Conservation (phyloP, 2,888 invertebrate species). For the Macrosoma leucophasiata region DNA sequence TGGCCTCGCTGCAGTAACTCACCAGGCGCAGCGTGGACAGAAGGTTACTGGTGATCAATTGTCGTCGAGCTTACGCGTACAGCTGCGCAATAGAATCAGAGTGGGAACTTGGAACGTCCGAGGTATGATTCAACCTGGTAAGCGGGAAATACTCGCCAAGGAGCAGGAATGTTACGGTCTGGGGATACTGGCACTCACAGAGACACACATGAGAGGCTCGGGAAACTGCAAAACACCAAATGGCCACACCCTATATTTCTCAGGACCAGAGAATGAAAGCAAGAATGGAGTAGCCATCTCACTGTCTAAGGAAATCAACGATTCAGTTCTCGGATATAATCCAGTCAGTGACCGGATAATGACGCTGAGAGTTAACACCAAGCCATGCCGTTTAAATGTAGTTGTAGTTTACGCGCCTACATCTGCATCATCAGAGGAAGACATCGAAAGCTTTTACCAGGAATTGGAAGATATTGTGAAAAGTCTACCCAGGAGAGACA, state of each 20-base stretch:
- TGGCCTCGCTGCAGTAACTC: constrained; percentile 16
- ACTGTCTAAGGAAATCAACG: neutral
- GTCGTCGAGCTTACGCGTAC: too few species aligned
- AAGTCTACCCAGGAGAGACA: constrained; percentile 1
- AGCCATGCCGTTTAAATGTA: constrained; percentile 4
- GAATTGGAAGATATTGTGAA: constrained; percentile 2
- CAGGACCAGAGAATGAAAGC: constrained; percentile 8
- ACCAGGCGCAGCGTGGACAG: too few species aligned
- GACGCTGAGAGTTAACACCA: constrained; percentile 4
- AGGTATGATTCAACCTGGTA: too few species aligned
- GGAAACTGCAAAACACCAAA: constrained; percentile 3
- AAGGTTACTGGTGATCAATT: too few species aligned
- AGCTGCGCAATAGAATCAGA: too few species aligned
- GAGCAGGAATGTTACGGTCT: constrained; percentile 3
- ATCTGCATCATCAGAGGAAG: constrained; percentile 2
- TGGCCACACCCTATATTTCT: constrained; percentile 7
- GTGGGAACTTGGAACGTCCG: constrained; percentile 4
- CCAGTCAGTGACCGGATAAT: constrained; percentile 1
- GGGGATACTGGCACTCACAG: constrained; percentile 2
- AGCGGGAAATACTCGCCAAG: constrained; percentile 5
- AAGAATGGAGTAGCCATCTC: constrained; percentile 1
- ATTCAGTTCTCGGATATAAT: constrained; percentile 4
- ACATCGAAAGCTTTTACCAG: constrained; percentile 6
- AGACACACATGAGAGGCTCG: constrained; percentile 8
- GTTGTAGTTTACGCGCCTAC: constrained; percentile 7